Evolutionary conservation across 1,140 invertebrate genomes (phyloP).

Genomic region (Anadara kagoshimensis): DNA sequence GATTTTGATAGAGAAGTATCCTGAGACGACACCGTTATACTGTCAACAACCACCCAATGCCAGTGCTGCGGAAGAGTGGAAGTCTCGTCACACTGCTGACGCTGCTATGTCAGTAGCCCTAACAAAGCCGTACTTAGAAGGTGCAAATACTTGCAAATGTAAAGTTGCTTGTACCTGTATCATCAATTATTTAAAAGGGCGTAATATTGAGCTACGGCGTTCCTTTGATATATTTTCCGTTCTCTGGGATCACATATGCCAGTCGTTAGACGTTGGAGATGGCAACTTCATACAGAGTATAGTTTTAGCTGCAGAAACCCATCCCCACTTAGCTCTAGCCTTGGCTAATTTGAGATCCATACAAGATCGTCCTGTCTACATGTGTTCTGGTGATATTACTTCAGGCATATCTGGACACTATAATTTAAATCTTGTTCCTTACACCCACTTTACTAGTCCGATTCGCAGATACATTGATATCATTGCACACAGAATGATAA

Average conservation of each 20-base stretch:
- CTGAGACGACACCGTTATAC: constrained; percentile 53
- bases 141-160: constrained; percentile 53
- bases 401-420: constrained; percentile 79
- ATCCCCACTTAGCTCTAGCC: constrained; percentile 58
- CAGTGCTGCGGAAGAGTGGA: constrained; percentile 55
- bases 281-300: constrained; percentile 48
- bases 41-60: constrained; percentile 51
- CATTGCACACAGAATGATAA: constrained; percentile 87
- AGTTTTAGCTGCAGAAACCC: constrained; percentile 50
- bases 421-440: constrained; percentile 86
- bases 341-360: constrained; percentile 44
- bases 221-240: constrained; percentile 48
- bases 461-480: constrained; percentile 93
- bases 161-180: constrained; percentile 61
- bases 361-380: constrained; percentile 41
- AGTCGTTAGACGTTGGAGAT: constrained; percentile 45
- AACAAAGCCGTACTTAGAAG: constrained; percentile 56
- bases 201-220: constrained; percentile 46
- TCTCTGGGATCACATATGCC: constrained; percentile 51
- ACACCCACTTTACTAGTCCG: constrained; percentile 95
- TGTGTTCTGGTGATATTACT: constrained; percentile 43
- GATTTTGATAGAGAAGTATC: constrained; percentile 50
- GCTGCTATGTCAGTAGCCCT: constrained; percentile 65
- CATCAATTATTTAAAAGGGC: constrained; percentile 53
- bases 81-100: constrained; percentile 50